Evolutionary conservation across 2,888 invertebrate genomes (phyloP).

Genomic region (Corythucha ciliata): DNA sequence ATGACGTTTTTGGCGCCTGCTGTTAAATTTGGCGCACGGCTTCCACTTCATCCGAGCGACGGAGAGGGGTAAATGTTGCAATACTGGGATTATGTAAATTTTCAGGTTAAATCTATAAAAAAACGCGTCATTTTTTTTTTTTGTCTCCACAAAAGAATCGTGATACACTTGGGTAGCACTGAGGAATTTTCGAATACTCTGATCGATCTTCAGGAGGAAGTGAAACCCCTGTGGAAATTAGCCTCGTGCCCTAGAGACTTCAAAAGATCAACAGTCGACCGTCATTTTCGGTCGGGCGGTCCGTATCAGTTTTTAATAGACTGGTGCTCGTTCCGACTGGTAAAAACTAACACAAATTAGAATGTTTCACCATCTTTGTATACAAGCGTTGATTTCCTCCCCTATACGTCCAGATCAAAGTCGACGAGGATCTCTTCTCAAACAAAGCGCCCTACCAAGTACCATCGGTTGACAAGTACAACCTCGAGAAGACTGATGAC

Average conservation of each 20-base stretch:
- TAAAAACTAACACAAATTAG: constrained; percentile 43
- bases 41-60: constrained; percentile 72
- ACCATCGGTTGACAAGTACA: constrained; percentile 20
- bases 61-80: constrained; percentile 64
- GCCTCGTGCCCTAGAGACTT: constrained; percentile 70
- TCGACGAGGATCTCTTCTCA: neutral
- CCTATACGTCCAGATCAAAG: neutral
- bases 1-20: constrained; percentile 78
- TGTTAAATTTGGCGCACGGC: constrained; percentile 70
- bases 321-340: constrained; percentile 82
- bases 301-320: constrained; percentile 75
- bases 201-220: constrained; percentile 64
- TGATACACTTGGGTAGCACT: constrained; percentile 70
- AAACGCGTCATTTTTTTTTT: constrained; percentile 33
- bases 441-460: constrained; percentile 26
- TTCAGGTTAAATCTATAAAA: constrained; percentile 35
- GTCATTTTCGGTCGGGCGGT: constrained; percentile 66
- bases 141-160: constrained; percentile 49
- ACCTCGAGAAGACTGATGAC: constrained; percentile 7
- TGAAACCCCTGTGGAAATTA: constrained; percentile 64
- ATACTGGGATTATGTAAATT: neutral
- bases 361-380: too few relatives aligned
- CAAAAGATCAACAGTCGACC: constrained; percentile 76
- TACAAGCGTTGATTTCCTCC: neutral
- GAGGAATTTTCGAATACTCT: constrained; percentile 61